Percentiles rank a stretch among this genome's conserved stretches.
These are phyloP conservation scores for Eudemis profundana DNA, from an alignment of 2,888 invertebrate genomes.

Conservation along the genomic window DNA sequence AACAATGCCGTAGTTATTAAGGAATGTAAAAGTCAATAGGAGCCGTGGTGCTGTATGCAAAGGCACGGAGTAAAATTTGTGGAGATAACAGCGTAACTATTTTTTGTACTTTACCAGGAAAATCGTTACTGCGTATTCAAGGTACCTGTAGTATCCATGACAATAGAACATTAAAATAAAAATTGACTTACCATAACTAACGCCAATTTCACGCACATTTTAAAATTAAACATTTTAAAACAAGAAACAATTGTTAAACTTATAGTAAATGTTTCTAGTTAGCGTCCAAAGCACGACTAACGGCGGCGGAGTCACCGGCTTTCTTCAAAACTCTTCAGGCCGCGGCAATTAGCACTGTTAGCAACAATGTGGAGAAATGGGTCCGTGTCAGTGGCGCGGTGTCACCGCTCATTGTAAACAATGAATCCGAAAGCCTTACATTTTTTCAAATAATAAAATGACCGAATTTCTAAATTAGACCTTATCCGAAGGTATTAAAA, in stretches of 20 bases:
- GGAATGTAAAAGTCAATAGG: background rate
- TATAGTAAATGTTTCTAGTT: conserved; percentile 53
- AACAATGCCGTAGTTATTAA: background rate
- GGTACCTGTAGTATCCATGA: background rate
- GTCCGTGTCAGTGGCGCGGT: conserved; percentile 63
- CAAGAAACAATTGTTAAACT: conserved; percentile 21
- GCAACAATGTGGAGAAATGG: conserved; percentile 61
- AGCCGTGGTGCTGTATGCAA: no score
- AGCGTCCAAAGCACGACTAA: conserved; percentile 63
- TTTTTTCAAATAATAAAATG: no score
- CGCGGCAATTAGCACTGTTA: conserved; percentile 73
- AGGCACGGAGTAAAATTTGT: no score
- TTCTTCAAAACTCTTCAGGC: conserved; percentile 63
- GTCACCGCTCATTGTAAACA: conserved; percentile 59
- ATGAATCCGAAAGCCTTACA: conserved; percentile 40
- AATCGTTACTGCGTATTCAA: no score
- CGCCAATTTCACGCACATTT: conserved; percentile 17
- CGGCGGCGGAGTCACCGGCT: conserved; percentile 54
- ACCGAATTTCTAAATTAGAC: conserved; percentile 7
- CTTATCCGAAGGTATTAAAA: background rate
- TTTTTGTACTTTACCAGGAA: no score
- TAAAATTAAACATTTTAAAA: conserved; percentile 25
- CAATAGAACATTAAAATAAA: background rate
- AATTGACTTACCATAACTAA: conserved; percentile 32
- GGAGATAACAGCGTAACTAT: no score